Conservation (phyloP, 2,113 vertebrate genomes). For the Archocentrus centrarchus region DNA sequence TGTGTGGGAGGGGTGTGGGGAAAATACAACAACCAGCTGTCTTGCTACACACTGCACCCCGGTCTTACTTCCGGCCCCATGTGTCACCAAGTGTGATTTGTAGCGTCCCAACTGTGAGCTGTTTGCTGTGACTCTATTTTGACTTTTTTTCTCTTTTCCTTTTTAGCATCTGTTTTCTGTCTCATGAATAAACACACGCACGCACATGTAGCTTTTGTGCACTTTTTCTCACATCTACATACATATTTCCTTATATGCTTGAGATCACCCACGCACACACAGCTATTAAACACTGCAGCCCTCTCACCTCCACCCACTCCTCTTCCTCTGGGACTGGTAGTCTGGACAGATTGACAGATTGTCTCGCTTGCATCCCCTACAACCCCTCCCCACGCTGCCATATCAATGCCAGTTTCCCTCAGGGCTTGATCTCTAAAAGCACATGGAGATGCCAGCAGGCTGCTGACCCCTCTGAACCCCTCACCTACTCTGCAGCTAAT, state of each 20-base stretch:
- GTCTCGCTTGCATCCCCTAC: slow-evolving; percentile 23
- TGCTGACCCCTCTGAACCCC: slow-evolving; percentile 41
- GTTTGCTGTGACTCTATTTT: background rate
- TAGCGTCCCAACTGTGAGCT: slow-evolving; percentile 58
- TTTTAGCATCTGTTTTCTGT: slow-evolving; percentile 30
- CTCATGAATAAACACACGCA: background rate
- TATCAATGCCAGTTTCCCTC: slow-evolving; percentile 61
- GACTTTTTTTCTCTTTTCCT: slow-evolving; percentile 3
- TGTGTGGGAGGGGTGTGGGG: slow-evolving; percentile 63
- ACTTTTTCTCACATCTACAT: slow-evolving; percentile 12
- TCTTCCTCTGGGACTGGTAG: slow-evolving; percentile 43
- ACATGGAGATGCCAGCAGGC: slow-evolving; percentile 54
- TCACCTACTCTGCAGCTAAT: slow-evolving; percentile 54
- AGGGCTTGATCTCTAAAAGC: slow-evolving; percentile 55
- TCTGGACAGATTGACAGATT: slow-evolving; percentile 63
- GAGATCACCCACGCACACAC: slow-evolving; percentile 24
- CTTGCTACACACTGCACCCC: slow-evolving; percentile 48
- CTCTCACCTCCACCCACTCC: slow-evolving; percentile 59
- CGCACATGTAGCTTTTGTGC: background rate
- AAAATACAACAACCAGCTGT: slow-evolving; percentile 79
- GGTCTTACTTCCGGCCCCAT: slow-evolving; percentile 49
- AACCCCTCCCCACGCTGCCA: slow-evolving; percentile 27
- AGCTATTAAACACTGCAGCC: slow-evolving; percentile 13
- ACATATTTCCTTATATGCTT: background rate
- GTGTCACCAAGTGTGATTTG: slow-evolving; percentile 70